phyloP scores from a whole-genome alignment of 2,888 invertebrate genomes.

The Caenorhabditis panamensis region DNA sequence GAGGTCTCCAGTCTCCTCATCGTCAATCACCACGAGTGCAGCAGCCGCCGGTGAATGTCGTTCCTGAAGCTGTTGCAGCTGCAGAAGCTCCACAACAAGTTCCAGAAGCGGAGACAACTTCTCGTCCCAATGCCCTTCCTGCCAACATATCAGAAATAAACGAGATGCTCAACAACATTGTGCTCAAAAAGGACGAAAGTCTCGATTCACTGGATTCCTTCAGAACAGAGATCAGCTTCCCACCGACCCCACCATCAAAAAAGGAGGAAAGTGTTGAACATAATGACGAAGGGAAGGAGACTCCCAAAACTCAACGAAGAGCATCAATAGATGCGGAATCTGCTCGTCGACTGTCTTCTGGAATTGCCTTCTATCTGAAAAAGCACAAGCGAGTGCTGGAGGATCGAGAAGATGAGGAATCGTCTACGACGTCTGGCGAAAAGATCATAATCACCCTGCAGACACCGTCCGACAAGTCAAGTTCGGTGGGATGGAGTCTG shows the following conservation, averaged over 20 bases:
- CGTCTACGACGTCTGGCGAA: background rate
- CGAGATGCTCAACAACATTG: constrained; percentile 28
- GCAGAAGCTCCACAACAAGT: too few species aligned
- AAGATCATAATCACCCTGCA: background rate
- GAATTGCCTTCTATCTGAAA: constrained; percentile 32
- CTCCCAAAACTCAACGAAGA: constrained; percentile 37
- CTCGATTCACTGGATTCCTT: constrained; percentile 26
- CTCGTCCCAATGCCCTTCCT: too few species aligned
- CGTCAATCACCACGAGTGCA: background rate
- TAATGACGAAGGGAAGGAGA: too few species aligned
- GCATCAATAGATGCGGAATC: constrained; percentile 36
- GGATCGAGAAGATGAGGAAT: background rate
- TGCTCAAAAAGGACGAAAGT: constrained; percentile 24
- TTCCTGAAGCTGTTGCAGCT: too few species aligned
- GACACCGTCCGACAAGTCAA: constrained; percentile 2
- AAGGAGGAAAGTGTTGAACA: too few species aligned
- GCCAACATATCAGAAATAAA: constrained; percentile 13
- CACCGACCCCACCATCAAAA: too few species aligned
- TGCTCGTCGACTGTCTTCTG: constrained; percentile 39
- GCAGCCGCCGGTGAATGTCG: too few species aligned
- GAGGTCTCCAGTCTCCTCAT: background rate
- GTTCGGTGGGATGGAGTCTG: background rate
- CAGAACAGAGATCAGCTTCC: constrained; percentile 27
- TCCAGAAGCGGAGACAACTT: too few species aligned
- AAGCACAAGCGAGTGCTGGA: constrained; percentile 15